Base-by-base conservation (phyloP, 2,797 vertebrate species). In the Orientallactaga sibirica region DNA sequence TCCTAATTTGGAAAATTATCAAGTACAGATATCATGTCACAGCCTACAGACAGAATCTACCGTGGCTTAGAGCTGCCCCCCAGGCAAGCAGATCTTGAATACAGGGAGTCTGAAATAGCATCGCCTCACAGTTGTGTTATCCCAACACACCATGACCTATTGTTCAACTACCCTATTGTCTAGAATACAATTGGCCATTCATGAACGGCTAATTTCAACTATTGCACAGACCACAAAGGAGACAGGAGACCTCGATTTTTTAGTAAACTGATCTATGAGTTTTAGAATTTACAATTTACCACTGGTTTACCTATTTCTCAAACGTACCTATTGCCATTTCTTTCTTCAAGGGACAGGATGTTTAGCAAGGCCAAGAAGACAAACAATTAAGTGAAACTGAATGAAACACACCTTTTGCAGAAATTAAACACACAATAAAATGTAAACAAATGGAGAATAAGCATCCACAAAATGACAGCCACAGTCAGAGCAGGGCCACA, bases 151-250 rank as follows among this genome's bases (percentile, higher is more conserved):
- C 41, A 20, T 14, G 15, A 66, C 67, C 94, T 85, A 95, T 91
- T 92, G 93, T 86, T 90, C 33, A 48, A 67, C 29, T 33, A 62
- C 33, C 19, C 68, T 77, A 94, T 90, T 96, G 95, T 94, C 94
- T 67, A 58, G 70, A 86, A 95, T 24, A 95, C 94, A 96, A 96
- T 90, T 62, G 86, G 84, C 79, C 90, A 93, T 88, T 95, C 61
- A 66, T 43, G 73, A 92, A 74, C 70, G 52, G 86, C 76, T 73
- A 67, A 77, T 88, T 92, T 71, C 92, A 93, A 95, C 85, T 78
- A 77, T 37, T 74, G 77, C 3, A 0, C 18, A 24, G 48, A 22
- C 62, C 71, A 85, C 48, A 87, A 80, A 80, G 33, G 19, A 68
- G 9, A 24, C 61, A 27, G 9, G 89, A 68, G 62, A 8, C 29